These are phyloP conservation scores for Macrophya alboannulata DNA, from an alignment of 2,888 invertebrate species.

Conservation along the genomic window DNA sequence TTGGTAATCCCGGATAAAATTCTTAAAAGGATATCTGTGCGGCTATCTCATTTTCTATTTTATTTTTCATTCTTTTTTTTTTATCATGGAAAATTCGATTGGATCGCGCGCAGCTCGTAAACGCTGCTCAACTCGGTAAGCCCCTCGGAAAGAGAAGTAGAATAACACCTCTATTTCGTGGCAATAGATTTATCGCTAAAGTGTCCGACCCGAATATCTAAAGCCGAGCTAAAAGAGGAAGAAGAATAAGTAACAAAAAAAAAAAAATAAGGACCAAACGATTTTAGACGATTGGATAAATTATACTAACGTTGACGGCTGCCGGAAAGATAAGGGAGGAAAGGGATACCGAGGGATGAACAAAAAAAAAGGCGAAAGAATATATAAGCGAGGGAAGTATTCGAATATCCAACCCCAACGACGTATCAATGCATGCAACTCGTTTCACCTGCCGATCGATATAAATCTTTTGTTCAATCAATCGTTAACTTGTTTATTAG, in stretches of 20 bases:
- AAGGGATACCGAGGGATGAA: constrained; percentile 3
- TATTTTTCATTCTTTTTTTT: background rate
- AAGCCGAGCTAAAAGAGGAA: constrained; percentile 58
- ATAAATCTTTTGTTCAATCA: background rate
- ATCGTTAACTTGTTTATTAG: background rate
- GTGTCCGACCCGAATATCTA: constrained; percentile 62
- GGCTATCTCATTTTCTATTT: background rate
- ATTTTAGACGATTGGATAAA: constrained; percentile 49
- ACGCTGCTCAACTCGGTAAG: constrained; percentile 43
- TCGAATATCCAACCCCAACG: constrained; percentile 5
- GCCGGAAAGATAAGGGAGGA: constrained; percentile 4
- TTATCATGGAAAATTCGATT: constrained; percentile 19
- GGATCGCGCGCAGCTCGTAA: constrained; percentile 43
- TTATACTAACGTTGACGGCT: constrained; percentile 35
- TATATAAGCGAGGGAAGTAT: background rate
- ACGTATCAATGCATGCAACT: background rate
- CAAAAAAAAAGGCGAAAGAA: background rate
- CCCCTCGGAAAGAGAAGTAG: constrained; percentile 46
- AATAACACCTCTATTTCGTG: constrained; percentile 59
- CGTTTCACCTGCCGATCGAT: background rate
- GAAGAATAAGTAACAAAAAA: constrained; percentile 17
- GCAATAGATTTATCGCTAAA: constrained; percentile 62
- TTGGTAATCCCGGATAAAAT: constrained; percentile 14
- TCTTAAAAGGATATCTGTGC: constrained; percentile 7
- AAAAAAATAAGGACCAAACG: constrained; percentile 28